Conservation (phyloP, 2,113 vertebrate genomes). For the Machaerirhynchus nigripectus region DNA sequence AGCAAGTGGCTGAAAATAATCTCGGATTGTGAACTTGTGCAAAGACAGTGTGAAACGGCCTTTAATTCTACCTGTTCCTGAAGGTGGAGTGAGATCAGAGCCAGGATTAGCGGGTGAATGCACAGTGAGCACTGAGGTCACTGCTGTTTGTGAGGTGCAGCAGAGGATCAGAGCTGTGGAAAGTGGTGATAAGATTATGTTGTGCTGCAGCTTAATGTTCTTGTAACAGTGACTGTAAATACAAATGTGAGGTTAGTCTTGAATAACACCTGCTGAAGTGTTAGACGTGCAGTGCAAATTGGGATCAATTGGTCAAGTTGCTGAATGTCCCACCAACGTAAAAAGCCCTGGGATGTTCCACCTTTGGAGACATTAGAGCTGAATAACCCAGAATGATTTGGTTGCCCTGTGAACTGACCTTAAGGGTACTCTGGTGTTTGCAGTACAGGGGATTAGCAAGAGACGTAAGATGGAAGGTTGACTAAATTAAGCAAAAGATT, state of each 20-base stretch:
- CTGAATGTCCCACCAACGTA: background rate
- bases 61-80: background rate
- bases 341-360: background rate
- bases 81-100: background rate
- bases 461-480: background rate
- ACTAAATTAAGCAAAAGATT: slow-evolving; percentile 10
- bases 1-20: background rate
- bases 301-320: background rate
- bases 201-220: background rate
- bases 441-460: background rate
- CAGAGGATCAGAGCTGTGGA: background rate
- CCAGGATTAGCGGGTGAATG: background rate
- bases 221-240: background rate
- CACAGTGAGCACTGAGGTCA: background rate
- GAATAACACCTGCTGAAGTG: background rate
- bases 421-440: background rate
- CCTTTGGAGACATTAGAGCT: background rate
- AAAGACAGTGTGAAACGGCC: background rate
- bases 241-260: background rate
- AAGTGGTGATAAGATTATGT: background rate
- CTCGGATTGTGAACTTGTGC: background rate
- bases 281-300: background rate
- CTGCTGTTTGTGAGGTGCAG: background rate
- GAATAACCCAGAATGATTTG: background rate
- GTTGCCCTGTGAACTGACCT: background rate